These are phyloP conservation scores for Pseudomugil tenellus DNA, from an alignment of 2,797 vertebrate genomes.

Conservation along the genomic window DNA sequence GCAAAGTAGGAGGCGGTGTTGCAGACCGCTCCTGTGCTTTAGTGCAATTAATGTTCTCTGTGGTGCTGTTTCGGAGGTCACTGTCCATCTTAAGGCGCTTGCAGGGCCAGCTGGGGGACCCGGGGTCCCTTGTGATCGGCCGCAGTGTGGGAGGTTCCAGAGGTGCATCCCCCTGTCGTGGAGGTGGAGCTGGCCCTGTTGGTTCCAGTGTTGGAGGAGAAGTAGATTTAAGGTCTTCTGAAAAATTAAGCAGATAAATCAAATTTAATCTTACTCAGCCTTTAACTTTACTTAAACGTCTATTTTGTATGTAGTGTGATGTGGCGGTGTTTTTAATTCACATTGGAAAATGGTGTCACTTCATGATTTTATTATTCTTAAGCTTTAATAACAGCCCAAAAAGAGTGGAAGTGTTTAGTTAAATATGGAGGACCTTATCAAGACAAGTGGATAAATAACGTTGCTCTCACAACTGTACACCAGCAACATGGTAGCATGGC, in stretches of 20 bases:
- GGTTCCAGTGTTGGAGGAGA: conserved; percentile 94
- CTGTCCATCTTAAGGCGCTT: conserved; percentile 85
- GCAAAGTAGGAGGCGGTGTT: conserved; percentile 68
- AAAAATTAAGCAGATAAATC: conserved; percentile 54
- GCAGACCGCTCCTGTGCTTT: conserved; percentile 68
- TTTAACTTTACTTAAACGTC: conserved; percentile 35
- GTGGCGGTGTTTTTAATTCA: conserved; percentile 70
- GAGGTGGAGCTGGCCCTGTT: conserved; percentile 88
- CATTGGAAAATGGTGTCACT: conserved; percentile 71
- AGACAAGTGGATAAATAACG: conserved; percentile 50
- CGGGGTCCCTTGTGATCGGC: conserved; percentile 88
- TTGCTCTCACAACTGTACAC: conserved; percentile 69
- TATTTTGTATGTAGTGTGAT: conserved; percentile 73
- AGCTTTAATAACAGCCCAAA: conserved; percentile 49
- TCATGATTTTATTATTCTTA: conserved; percentile 52
- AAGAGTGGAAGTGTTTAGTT: conserved; percentile 37
- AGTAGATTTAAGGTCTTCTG: conserved; percentile 90
- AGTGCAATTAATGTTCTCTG: conserved; percentile 72
- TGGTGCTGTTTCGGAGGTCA: conserved; percentile 76
- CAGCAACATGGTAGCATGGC: conserved; percentile 62
- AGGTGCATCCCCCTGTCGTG: conserved; percentile 87
- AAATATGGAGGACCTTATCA: conserved; percentile 53
- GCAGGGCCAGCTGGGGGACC: conserved; percentile 76
- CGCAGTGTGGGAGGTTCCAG: conserved; percentile 93
- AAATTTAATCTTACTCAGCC: conserved; percentile 20